phyloP scores from a whole-genome alignment of 1,140 invertebrate species.

The Pomacea maculata region DNA sequence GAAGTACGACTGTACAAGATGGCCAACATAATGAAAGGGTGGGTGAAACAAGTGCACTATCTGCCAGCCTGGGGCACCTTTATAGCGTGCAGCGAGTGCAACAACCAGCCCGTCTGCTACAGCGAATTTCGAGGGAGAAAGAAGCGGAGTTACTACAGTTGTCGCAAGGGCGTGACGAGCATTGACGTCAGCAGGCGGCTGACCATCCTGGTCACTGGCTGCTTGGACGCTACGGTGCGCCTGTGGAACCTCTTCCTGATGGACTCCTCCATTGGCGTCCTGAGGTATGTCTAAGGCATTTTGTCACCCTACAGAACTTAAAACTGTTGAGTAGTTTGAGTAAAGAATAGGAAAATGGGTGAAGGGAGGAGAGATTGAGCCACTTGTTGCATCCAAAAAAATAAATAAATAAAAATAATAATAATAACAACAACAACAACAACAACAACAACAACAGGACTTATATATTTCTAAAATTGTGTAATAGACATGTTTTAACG shows the following conservation, averaged over 20 bases:
- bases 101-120: slow-evolving; percentile 15
- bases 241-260: slow-evolving; percentile 82
- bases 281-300: slow-evolving; percentile 51
- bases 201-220: slow-evolving; percentile 69
- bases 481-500: no score
- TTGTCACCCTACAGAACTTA: no score
- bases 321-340: no score
- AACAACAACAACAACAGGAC: no score
- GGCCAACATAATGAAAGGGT: slow-evolving; percentile 44
- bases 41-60: slow-evolving; percentile 50
- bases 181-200: slow-evolving; percentile 50
- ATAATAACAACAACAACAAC: no score
- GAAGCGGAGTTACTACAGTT: slow-evolving; percentile 36
- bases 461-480: no score
- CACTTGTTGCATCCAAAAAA: no score
- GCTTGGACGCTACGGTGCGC: slow-evolving; percentile 75
- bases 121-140: slow-evolving; percentile 42
- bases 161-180: slow-evolving; percentile 48
- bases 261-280: slow-evolving; percentile 69
- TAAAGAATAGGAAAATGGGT: no score
- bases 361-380: no score
- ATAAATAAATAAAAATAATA: no score
- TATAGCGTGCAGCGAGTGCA: slow-evolving; percentile 44
- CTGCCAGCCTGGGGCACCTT: slow-evolving; percentile 41
- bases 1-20: slow-evolving; percentile 41